These are phyloP conservation scores for Carassius gibelio DNA, from an alignment of 2,113 vertebrate genomes.

Conservation along the genomic window DNA sequence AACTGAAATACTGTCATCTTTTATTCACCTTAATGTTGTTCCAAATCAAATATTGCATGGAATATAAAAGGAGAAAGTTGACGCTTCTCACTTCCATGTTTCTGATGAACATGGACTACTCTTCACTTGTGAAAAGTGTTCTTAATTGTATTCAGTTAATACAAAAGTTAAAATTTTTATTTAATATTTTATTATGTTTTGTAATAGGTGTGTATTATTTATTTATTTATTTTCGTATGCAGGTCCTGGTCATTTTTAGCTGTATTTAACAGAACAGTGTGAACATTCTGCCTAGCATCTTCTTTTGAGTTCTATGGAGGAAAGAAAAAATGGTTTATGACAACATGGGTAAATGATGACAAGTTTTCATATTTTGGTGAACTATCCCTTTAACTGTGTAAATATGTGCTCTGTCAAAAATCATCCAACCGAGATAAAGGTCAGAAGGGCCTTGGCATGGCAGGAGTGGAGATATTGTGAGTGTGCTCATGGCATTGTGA, in stretches of 20 bases:
- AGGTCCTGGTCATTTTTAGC: no score
- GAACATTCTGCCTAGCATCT: neutral
- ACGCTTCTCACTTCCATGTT: neutral
- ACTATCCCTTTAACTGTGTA: neutral
- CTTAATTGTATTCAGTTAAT: neutral
- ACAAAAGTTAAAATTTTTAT: no score
- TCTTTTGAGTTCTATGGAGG: neutral
- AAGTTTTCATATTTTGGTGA: neutral
- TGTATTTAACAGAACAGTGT: neutral
- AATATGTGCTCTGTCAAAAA: conserved; percentile 10
- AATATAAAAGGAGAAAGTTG: neutral
- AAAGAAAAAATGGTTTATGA: neutral
- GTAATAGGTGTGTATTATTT: no score
- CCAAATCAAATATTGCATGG: neutral
- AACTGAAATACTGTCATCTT: neutral
- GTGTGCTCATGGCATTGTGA: conserved; percentile 1
- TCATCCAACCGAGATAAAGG: neutral
- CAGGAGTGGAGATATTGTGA: conserved; percentile 37
- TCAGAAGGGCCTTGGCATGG: conserved; percentile 7
- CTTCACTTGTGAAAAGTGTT: neutral
- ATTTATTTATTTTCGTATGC: no score
- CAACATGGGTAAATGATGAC: neutral
- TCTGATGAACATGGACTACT: neutral
- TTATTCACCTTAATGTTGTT: neutral
- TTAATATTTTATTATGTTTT: no score